Conservation (phyloP, 2,113 vertebrate species). For the Piprites chloris region DNA sequence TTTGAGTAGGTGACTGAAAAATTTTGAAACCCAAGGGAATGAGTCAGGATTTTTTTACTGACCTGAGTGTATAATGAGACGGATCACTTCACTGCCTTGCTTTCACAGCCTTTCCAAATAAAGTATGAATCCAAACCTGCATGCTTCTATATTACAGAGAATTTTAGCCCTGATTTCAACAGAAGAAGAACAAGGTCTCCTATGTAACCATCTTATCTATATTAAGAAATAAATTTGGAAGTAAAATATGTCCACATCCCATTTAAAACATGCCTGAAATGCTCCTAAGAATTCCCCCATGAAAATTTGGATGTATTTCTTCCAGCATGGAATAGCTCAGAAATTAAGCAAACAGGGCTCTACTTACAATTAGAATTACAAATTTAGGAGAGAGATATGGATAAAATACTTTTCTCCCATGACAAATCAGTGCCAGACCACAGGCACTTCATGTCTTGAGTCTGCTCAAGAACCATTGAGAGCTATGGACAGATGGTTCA, state of each 20-base stretch:
- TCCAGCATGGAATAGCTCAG: neutral
- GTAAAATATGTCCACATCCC: neutral
- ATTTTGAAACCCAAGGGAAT: neutral
- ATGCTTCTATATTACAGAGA: neutral
- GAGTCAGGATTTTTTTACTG: neutral
- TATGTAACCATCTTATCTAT: neutral
- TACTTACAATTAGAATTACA: neutral
- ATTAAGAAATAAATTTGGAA: neutral
- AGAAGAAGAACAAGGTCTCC: neutral
- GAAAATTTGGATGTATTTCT: neutral
- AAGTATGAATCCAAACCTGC: neutral
- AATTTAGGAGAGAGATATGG: neutral
- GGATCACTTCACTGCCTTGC: neutral
- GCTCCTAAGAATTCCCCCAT: neutral
- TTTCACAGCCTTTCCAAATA: neutral
- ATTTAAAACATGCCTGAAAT: neutral
- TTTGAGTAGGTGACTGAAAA: neutral
- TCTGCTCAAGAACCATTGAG: neutral
- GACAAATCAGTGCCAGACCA: neutral
- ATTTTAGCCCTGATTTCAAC: neutral
- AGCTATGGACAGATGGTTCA: neutral
- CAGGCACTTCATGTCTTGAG: neutral
- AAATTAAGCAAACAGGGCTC: neutral
- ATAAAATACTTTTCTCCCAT: neutral
- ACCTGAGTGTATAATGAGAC: neutral